phyloP scores from a whole-genome alignment of 2,113 vertebrate species.

The Nestor notabilis region DNA sequence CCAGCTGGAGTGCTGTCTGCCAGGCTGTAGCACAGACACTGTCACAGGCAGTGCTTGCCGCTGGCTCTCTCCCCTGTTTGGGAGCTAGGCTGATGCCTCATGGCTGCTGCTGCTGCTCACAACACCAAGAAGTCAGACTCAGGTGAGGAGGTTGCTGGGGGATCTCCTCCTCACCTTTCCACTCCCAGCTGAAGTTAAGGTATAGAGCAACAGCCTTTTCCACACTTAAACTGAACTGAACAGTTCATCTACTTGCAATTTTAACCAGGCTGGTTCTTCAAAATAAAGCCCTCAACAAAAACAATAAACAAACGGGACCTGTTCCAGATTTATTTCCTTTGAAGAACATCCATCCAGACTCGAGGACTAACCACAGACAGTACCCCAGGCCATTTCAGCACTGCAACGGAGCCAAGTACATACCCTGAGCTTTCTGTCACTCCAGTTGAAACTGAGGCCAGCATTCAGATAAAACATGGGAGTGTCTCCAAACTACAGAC shows the following conservation, averaged over 20 bases:
- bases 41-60: rapidly evolving
- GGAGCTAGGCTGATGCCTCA: neutral
- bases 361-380: neutral
- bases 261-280: neutral
- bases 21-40: neutral
- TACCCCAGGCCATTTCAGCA: neutral
- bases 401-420: neutral
- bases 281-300: neutral
- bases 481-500: neutral
- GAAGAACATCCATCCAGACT: neutral
- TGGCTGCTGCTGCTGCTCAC: neutral
- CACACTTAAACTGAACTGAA: neutral
- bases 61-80: no score
- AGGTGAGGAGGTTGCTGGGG: neutral
- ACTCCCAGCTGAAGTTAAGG: neutral
- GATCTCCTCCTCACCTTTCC: neutral
- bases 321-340: neutral
- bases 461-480: neutral
- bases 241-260: neutral
- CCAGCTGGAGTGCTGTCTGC: neutral
- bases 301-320: neutral
- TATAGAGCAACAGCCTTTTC: neutral
- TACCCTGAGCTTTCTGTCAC: neutral
- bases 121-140: neutral
- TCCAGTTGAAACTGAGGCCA: neutral